phyloP scores from a whole-genome alignment of 2,113 vertebrate genomes.

The Smithornis capensis region DNA sequence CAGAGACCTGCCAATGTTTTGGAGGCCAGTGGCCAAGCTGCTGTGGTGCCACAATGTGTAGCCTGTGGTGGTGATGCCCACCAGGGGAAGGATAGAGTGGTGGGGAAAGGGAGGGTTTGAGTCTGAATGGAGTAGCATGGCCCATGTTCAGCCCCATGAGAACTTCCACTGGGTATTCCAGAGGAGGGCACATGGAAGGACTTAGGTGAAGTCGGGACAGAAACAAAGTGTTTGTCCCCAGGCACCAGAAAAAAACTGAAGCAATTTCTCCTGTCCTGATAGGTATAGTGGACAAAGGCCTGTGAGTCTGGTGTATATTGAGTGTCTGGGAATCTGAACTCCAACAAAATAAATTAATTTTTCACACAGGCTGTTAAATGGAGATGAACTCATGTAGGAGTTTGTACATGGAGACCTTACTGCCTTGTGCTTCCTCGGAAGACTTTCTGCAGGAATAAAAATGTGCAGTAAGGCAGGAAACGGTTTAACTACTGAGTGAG shows the following conservation, averaged over 20 bases:
- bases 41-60: neutral
- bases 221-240: neutral
- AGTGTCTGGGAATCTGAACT: neutral
- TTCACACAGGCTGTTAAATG: neutral
- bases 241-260: neutral
- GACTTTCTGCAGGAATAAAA: neutral
- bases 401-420: neutral
- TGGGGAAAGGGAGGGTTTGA: neutral
- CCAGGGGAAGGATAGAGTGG: rapidly evolving
- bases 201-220: neutral
- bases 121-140: rapidly evolving
- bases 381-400: neutral
- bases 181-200: neutral
- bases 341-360: neutral
- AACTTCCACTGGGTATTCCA: neutral
- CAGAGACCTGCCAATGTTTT: neutral
- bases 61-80: neutral
- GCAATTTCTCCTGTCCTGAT: neutral
- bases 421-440: neutral
- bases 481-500: neutral
- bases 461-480: neutral
- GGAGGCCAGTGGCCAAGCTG: neutral
- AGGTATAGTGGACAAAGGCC: neutral
- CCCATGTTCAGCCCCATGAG: neutral
- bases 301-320: neutral